Percentiles rank a stretch among this genome's conserved stretches.
These are phyloP conservation scores for Cantharis rufa DNA, from an alignment of 2,888 invertebrate species.

Conservation along the genomic window DNA sequence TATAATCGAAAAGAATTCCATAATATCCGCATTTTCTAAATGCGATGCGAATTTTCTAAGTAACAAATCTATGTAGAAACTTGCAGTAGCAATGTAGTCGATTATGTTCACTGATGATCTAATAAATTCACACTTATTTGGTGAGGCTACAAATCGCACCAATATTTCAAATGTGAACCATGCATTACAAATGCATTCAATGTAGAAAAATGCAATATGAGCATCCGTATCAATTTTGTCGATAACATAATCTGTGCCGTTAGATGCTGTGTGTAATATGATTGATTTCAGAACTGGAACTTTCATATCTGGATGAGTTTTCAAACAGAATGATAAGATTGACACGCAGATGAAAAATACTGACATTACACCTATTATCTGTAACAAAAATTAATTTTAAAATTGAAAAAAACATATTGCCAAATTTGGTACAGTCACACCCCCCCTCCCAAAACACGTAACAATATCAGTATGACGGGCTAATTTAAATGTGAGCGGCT, in stretches of 20 bases:
- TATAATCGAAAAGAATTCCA: conserved; percentile 97
- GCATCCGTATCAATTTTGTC: conserved; percentile 94
- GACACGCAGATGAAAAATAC: conserved; percentile 99
- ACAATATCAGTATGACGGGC: no score
- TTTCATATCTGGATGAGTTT: conserved; percentile 98
- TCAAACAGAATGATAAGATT: conserved; percentile 98
- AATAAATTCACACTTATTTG: conserved; percentile 92
- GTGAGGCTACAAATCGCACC: conserved; percentile 81
- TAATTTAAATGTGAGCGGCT: no score
- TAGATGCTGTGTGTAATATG: conserved; percentile 75
- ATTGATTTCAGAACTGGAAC: conserved; percentile 85
- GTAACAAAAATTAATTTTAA: conserved; percentile 54
- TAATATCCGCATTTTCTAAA: conserved; percentile 91
- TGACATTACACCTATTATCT: conserved; percentile 97
- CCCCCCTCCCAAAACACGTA: no score
- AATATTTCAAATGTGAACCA: conserved; percentile 99
- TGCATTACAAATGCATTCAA: conserved; percentile 97
- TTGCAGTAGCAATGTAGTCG: conserved; percentile 97
- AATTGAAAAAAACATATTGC: no score
- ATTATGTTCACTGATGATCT: conserved; percentile 96
- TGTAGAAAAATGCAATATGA: conserved; percentile 96
- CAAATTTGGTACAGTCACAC: no score
- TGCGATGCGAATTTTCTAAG: conserved; percentile 89
- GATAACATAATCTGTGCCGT: conserved; percentile 78
- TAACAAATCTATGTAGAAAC: conserved; percentile 94